phyloP scores from a whole-genome alignment of 2,888 invertebrate species.

The Odontocerum albicorne region DNA sequence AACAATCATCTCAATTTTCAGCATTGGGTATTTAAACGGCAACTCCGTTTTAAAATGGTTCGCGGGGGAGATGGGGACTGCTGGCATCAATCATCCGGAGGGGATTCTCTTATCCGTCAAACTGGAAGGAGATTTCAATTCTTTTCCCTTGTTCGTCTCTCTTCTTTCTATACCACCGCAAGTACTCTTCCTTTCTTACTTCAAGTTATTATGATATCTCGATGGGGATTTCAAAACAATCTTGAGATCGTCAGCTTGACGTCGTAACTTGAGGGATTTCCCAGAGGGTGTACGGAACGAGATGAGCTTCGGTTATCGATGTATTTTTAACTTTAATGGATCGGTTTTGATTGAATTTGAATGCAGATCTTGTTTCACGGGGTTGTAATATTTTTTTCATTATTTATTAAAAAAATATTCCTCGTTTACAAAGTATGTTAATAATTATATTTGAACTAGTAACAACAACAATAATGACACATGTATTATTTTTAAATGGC shows the following conservation, averaged over 20 bases:
- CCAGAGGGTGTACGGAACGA: not conserved
- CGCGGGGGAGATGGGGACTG: conserved; percentile 8
- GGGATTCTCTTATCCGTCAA: conserved; percentile 56
- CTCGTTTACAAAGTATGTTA: too few relatives aligned
- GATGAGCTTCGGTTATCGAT: not conserved
- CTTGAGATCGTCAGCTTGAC: conserved; percentile 32
- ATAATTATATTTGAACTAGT: too few relatives aligned
- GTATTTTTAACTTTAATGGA: conserved; percentile 17
- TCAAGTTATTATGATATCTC: conserved; percentile 33
- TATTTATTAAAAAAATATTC: too few relatives aligned
- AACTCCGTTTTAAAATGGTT: conserved; percentile 11
- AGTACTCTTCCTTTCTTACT: not conserved
- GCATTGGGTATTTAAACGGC: conserved; percentile 20
- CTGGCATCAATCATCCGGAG: conserved; percentile 60
- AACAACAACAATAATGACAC: too few relatives aligned
- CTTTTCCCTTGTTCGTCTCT: conserved; percentile 19
- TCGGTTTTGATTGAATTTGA: conserved; percentile 16
- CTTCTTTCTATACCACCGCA: conserved; percentile 1
- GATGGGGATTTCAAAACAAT: conserved; percentile 33
- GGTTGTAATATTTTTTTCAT: not conserved
- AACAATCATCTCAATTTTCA: conserved; percentile 34
- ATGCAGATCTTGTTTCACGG: conserved; percentile 8
- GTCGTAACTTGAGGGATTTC: conserved; percentile 29
- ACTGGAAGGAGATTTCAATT: conserved; percentile 24
- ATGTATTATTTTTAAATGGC: too few relatives aligned